A percentile compares a stretch with the other conserved stretches of the same genome.
phyloP scores from a whole-genome alignment of 2,888 invertebrate species.

The Fragum fragum region DNA sequence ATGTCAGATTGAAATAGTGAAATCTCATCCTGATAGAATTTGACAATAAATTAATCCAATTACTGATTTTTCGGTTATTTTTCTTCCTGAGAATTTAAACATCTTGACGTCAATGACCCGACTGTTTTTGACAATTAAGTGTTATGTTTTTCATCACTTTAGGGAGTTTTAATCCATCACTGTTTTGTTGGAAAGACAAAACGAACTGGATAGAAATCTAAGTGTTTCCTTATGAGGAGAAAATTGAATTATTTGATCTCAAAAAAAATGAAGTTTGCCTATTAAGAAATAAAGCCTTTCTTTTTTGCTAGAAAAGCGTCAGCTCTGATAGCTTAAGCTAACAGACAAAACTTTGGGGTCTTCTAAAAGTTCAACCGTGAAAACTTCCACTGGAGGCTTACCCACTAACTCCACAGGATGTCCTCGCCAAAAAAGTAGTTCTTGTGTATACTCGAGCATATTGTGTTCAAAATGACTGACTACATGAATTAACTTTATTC shows the following conservation, averaged over 20 bases:
- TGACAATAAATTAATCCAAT: background rate
- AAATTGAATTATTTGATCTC: background rate
- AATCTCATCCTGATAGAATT: background rate
- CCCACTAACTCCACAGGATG: no score
- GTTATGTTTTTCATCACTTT: background rate
- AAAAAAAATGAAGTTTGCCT: no score
- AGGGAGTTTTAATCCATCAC: background rate
- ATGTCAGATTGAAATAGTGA: background rate
- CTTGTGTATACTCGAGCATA: no score
- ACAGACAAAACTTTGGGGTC: no score
- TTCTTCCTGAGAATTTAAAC: background rate
- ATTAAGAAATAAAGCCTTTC: no score
- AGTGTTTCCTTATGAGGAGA: background rate
- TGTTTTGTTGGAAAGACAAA: background rate
- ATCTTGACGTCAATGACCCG: background rate
- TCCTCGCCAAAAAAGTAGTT: no score
- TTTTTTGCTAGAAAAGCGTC: no score
- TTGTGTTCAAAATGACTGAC: no score
- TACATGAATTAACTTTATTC: no score
- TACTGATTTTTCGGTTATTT: background rate
- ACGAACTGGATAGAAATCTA: background rate
- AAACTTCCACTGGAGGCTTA: no score
- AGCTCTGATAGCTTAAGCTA: no score
- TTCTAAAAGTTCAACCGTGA: no score
- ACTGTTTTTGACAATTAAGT: background rate